Evolutionary conservation across 2,797 vertebrate genomes (phyloP), one percentile per base, ranked within the genome.

Genomic region (Ctenosaura bakeri): DNA sequence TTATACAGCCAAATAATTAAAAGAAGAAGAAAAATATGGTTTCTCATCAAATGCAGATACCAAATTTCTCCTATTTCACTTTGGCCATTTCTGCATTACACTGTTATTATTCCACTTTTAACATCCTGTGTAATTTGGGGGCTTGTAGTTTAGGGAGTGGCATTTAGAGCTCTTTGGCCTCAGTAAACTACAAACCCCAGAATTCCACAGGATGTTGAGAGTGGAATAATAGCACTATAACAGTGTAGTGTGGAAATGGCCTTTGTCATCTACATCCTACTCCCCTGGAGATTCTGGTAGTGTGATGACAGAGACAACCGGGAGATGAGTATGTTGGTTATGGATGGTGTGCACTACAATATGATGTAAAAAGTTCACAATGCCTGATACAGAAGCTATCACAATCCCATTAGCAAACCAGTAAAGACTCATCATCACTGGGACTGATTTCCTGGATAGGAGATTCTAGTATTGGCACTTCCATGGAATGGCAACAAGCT

Each of bases 341-440:
- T 3, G 88, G 35, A 56, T 81, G 14, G 89, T 91, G 88, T 56
- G 86, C 87, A 84, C 2, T 52, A 54, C 84, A 46, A 59, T 52
- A 69, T 77, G 83, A 87, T 84, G 73, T 1, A 83, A 92, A 93
- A 90, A 92, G 90, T 86, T 83, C 93, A 93, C 90, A 93, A 95
- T 94, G 94, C 85, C 13, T 90, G 90, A 6, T 92, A 69, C 29
- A 86, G 86, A 90, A 89, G 90, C 85, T 86, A 92, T 94, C 52
- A 92, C 94, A 93, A 0, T 90, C 91, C 95, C 91, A 95, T 97
- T 96, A 98, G 96, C 97, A 98, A 95, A 97, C 96, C 93, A 98
- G 95, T 94, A 98, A 96, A 91, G 97, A 98, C 81, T 98, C 98
- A 0, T 98, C 98, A 6, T 98, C 98, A 93, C 97, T 97, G 93